Base-by-base conservation (phyloP, 2,888 invertebrate species). In the Prostheceraeus crozeri region DNA sequence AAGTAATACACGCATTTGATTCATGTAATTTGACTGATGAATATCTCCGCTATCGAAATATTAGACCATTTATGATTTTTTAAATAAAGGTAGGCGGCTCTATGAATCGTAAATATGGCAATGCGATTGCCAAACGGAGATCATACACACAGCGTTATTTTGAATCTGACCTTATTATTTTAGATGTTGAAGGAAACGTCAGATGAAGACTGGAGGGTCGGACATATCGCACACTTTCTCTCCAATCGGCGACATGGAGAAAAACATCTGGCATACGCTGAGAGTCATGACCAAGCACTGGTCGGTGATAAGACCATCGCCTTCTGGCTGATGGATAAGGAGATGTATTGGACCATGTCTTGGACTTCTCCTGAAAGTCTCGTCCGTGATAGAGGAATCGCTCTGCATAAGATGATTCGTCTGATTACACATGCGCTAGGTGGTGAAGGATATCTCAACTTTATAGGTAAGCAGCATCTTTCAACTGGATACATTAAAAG, bases 241-340 rank as follows among this genome's bases (percentile, higher is more conserved):
- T 86, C 86, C 21, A 98, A 99, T 78, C 81, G 96, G n/a, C 82
- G 98, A 11, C 94, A 93, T 85, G 84, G 84, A 81, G 98, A 99
- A 77, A 86, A 86, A 61, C 87, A 89, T n/a, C 86, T 99, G 0
- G 89, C 96, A 0, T 99, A 99, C 72, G 87, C 88, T 1, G 98
- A 99, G 79, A 93, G 93, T 28, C 98, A 98, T 70, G 96, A 98
- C 74, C 96, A 98, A 81, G 93, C 94, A 6, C 79, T 94, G 35
- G 94, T 94, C 0, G 94, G 98, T 0, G 98, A 99, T 77, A 99
- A 99, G 77, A 94, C 96, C 0, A 83, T 99, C 36, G 96, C 98
- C 1, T 99, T 99, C 79, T 98, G 98, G 98, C 77, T 96, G 66
- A 94, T 96, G 94, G 94, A 96, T 78, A 90, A 91, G 67, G 89